Base-by-base conservation (phyloP, 2,888 invertebrate species). In the Troides oblongomaculatus region DNA sequence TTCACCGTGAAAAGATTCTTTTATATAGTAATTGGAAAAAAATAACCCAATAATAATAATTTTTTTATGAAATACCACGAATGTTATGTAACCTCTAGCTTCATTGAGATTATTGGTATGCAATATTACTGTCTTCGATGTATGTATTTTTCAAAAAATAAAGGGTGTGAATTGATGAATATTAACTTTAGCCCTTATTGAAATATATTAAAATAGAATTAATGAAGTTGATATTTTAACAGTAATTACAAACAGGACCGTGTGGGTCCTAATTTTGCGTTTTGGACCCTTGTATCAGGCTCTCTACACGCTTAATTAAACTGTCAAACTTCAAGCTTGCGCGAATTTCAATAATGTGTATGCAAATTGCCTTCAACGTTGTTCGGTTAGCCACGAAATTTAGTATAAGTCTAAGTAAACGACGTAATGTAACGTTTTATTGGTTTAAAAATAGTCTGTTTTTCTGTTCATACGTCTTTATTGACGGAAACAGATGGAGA, bases 251-350 rank as follows among this genome's bases (percentile, higher is more conserved):
- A 62, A 63, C 63, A 46, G 63, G 25, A 63, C 25, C 23, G 63
- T 30, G 7, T 25, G 63, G 63, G 53, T 53, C 46, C 63, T 18
- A 63, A 53, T 53, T 63, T 43, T 77, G 75, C 76, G 75, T 79
- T 46, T 46, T 77, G 78, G 78, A 80, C 79, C 80, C 79, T 81
- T 76, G 78, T 78, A 78, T 78, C 76, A 75, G 74, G 75, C 76
- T 81, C 75, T 79, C 81, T 80, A 80, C 78, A 80, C 79, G 79
- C 78, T 83, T 84, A 83, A 84, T 82, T 84, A 83, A 83, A 81
- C 82, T 83, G 82, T 81, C 82, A 82, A 81, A 81, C 75, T 78
- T 81, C 74, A 74, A 75, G 74, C 70, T 72, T 74, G 71, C 64
- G 76, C 72, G 71, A 75, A 75, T 76, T 76, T 76, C 72, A 74